These are phyloP conservation scores for Chouioia cunea DNA, from an alignment of 2,888 invertebrate genomes.

Conservation along the genomic window DNA sequence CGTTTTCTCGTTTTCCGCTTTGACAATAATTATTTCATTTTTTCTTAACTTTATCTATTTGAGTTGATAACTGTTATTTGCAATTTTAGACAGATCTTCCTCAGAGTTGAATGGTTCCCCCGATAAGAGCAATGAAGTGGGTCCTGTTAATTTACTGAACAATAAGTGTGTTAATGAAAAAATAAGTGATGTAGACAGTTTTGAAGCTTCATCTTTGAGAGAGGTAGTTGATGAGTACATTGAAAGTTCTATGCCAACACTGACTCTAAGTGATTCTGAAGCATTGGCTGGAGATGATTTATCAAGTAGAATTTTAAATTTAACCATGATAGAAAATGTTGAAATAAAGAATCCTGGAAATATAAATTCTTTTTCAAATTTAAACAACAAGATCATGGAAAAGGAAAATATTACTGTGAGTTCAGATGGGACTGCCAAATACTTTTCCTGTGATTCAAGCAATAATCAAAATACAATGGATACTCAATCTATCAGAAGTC, in stretches of 20 bases:
- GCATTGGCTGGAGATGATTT: background rate
- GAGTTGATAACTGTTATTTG: background rate
- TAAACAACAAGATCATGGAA: conserved; percentile 21
- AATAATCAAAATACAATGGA: background rate
- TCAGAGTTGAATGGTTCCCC: conserved; percentile 18
- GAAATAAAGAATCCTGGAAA: background rate
- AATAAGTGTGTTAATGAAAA: no score
- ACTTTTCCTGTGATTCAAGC: conserved; percentile 17
- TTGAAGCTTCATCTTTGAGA: background rate
- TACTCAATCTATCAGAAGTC: background rate
- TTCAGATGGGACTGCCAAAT: conserved; percentile 24
- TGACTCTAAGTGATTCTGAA: background rate
- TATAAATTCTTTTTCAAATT: conserved; percentile 11
- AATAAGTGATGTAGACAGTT: background rate
- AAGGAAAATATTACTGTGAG: conserved; percentile 16
- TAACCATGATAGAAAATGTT: conserved; percentile 1
- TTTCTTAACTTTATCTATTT: background rate
- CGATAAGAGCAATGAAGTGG: conserved; percentile 1
- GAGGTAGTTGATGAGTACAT: background rate
- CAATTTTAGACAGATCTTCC: conserved; percentile 17
- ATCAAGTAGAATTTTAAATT: background rate
- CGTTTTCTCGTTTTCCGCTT: no score
- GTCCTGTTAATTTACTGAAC: conserved; percentile 8
- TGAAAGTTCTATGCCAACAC: background rate
- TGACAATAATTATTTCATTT: background rate